Base-by-base conservation (phyloP, 2,888 invertebrate genomes). In the Dynastes hyllus region DNA sequence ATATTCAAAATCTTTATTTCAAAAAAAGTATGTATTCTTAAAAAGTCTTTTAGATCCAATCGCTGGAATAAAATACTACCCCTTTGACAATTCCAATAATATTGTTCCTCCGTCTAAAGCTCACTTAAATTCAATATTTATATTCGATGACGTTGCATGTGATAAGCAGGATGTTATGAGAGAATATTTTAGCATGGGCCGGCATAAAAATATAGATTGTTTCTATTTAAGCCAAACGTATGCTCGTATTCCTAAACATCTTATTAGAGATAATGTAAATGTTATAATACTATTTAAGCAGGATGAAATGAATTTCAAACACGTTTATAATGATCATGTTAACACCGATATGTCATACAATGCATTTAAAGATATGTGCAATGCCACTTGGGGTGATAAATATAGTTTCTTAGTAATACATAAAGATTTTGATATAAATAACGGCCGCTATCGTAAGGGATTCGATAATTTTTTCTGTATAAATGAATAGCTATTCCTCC, bases 101-200 rank as follows among this genome's bases (percentile, higher is more conserved):
- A 79, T 84, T 16, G 77, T 84, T 63, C 13, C 77, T 51, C 83
- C 84, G 3, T n/a, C 82, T 4, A 78, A 84, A 22, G 85, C 85
- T 2, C 81, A 81, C 82, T 63, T 63, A 78, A 84, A 86, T 82
- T 87, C 86, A 13, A 82, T 88, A n/a, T 84, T 88, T 79, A 86
- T 88, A 70, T 88, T 88, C 81, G 87, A 88, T 82, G 87, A 88
- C 83, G 84, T 88, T 37, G 84, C 85, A 29, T 87, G 86, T 63
- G 86, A 85, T 13, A 85, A 85, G 70, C 85, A 86, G 78, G 79
- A 84, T 61, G 83, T 81, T 58, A 84, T 88, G 11, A 80, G 84
- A 79, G 76, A 80, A 8, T 67, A 67, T 50, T 88, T 86, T 79
- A 83, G 85, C 82, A 85, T 86, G 83, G 85, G 87, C 5, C 82